Base-by-base conservation (phyloP, 2,113 vertebrate species). In the Phalacrocorax brasilianus region DNA sequence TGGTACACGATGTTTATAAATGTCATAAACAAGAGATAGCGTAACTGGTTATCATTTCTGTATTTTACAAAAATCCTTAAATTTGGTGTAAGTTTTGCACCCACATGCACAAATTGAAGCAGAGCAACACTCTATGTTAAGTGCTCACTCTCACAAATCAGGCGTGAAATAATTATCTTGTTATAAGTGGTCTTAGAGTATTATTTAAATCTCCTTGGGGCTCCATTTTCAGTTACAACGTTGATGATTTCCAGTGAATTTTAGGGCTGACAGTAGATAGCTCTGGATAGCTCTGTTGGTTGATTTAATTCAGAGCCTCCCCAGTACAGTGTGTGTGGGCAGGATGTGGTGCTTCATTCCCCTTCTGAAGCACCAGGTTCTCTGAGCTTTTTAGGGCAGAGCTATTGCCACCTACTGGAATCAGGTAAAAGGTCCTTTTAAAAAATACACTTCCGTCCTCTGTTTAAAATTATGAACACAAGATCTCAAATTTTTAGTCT, bases 331-430 rank as follows among this genome's bases (percentile, higher is more conserved):
- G 0, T 67, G 28, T 33, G n/a, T 47, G 66, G 44, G 45, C 72
- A 76, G n/a, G 35, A 63, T 49, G 78, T 1, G 0, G 23, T 52
- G 56, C 55, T 76, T 85, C 78, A 2, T 73, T 88, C 56, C 19
- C 14, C 13, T 63, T 77, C 42, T 63, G 47, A 77, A 86, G 47
- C 30, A 44, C 76, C 55, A 18, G 10, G 44, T 96, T 87, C 47
- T 76, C 70, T 47, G 76, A 77, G 86, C 24, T 91, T 67, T 90
- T 96, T 17, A 53, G 45, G 95, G 38, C 90, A 90, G 75, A 94
- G 52, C 81, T 91, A 38, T 83, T 96, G 96, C 97, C 96, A 94
- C 49, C 97, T 95, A 68, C 95, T 93, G 96, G 93, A 71, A 67
- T 56, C 30, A 56, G 33, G 49, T 40, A 49, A 72, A 93, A 93